These are phyloP conservation scores for Oxystoma pomonae DNA, from an alignment of 2,888 invertebrate species.

Conservation along the genomic window DNA sequence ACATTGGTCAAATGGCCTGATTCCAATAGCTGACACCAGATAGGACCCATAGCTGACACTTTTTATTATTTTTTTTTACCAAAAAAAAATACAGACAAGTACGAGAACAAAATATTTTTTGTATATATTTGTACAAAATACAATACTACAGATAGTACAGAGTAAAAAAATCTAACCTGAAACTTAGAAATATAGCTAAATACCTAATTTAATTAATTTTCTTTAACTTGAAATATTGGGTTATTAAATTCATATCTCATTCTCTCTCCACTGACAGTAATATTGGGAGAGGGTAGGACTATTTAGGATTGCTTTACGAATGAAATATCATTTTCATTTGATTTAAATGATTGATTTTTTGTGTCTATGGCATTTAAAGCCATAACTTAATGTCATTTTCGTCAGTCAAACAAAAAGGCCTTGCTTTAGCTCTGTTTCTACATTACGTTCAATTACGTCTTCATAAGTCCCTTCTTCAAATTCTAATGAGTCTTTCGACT, in stretches of 20 bases:
- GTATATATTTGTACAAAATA: background rate
- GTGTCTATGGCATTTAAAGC: background rate
- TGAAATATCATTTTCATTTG: background rate
- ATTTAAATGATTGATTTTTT: background rate
- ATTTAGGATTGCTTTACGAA: background rate
- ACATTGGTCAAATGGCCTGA: too few relatives aligned
- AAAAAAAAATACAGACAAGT: background rate
- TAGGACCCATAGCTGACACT: conserved; percentile 4
- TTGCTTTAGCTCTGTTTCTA: background rate
- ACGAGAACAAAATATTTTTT: too few relatives aligned
- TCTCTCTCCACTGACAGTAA: background rate
- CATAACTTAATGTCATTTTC: background rate
- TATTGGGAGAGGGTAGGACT: background rate
- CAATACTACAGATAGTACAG: too few relatives aligned
- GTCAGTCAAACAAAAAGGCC: background rate
- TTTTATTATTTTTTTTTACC: conserved; percentile 5
- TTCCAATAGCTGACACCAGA: too few relatives aligned
- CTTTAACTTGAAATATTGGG: too few relatives aligned
- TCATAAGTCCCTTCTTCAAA: background rate
- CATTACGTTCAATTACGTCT: background rate
- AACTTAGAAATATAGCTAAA: too few relatives aligned
- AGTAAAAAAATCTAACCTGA: too few relatives aligned
- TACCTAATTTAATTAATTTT: too few relatives aligned
- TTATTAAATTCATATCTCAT: background rate
- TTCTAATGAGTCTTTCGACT: background rate